phyloP scores from a whole-genome alignment of 2,888 invertebrate species.

The Sminthurinus aureus region DNA sequence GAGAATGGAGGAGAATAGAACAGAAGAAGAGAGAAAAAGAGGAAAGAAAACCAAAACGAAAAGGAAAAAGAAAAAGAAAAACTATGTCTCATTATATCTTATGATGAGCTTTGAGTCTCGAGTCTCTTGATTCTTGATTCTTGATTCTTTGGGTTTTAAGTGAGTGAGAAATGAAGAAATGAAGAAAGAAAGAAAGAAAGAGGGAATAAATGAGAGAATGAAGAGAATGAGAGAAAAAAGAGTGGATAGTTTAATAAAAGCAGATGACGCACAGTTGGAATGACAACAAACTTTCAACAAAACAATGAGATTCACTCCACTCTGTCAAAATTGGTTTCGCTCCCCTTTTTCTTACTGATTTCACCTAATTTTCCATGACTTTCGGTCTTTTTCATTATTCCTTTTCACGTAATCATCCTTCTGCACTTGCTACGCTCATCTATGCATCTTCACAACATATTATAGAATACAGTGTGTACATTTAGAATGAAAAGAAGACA shows the following conservation, averaged over 20 bases:
- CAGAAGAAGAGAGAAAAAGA: not conserved
- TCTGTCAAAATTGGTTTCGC: constrained; percentile 59
- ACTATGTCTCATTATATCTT: constrained; percentile 28
- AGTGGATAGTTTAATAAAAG: constrained; percentile 41
- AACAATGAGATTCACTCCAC: constrained; percentile 60
- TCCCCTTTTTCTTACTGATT: constrained; percentile 58
- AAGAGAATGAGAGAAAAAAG: constrained; percentile 36
- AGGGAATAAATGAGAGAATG: constrained; percentile 1
- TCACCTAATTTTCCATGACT: constrained; percentile 58
- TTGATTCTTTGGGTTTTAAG: not conserved
- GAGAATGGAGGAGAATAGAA: not conserved
- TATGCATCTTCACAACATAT: not conserved
- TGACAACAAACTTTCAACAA: constrained; percentile 60
- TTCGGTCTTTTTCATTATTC: constrained; percentile 50
- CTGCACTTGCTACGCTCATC: too few relatives aligned
- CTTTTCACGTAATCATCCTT: constrained; percentile 27
- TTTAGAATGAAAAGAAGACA: not conserved
- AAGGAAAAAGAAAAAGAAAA: constrained; percentile 9
- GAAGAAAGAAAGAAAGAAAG: not conserved
- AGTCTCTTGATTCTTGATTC: not conserved
- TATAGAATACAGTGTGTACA: not conserved
- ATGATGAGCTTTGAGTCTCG: constrained; percentile 14
- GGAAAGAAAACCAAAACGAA: not conserved
- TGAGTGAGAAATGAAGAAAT: not conserved
- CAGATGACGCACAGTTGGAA: constrained; percentile 60